Evolutionary conservation across 2,888 invertebrate genomes (phyloP).

Genomic region (Argyra leucocephala): DNA sequence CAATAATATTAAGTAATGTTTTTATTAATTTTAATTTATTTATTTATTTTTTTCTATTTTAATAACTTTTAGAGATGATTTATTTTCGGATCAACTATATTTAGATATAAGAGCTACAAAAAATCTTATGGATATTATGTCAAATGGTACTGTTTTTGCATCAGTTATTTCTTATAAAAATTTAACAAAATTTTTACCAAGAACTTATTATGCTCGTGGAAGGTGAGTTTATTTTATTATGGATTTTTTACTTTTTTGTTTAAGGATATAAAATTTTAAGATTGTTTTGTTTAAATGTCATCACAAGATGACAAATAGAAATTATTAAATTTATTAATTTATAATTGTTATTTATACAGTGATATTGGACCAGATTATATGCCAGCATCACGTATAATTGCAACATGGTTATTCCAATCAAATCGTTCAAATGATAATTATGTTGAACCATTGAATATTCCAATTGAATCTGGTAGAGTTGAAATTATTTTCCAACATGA

Average conservation of each 20-base stretch:
- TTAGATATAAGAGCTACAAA: conserved; percentile 39
- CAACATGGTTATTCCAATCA: conserved; percentile 42
- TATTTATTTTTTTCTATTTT: not conserved
- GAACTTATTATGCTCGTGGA: conserved; percentile 41
- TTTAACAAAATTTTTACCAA: conserved; percentile 41
- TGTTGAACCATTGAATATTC: conserved; percentile 38
- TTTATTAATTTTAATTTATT: not conserved
- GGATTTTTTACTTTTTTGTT: too few relatives aligned
- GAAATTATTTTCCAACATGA: conserved; percentile 44
- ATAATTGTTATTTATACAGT: conserved; percentile 16
- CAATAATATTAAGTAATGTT: not conserved
- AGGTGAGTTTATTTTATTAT: conserved; percentile 32
- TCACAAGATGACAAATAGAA: too few relatives aligned
- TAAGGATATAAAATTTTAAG: too few relatives aligned
- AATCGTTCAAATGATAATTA: conserved; percentile 42
- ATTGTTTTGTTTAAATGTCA: too few relatives aligned
- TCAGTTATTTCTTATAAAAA: conserved; percentile 43
- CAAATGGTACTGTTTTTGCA: conserved; percentile 41
- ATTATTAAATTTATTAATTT: too few relatives aligned
- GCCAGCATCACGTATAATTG: conserved; percentile 41
- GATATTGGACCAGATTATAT: conserved; percentile 35
- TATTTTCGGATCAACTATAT: conserved; percentile 42
- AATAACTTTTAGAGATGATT: conserved; percentile 35
- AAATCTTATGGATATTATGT: conserved; percentile 38
- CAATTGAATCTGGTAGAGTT: conserved; percentile 41